Conservation (phyloP, 2,888 invertebrate genomes). For the Fissipunctia ypsillon region DNA sequence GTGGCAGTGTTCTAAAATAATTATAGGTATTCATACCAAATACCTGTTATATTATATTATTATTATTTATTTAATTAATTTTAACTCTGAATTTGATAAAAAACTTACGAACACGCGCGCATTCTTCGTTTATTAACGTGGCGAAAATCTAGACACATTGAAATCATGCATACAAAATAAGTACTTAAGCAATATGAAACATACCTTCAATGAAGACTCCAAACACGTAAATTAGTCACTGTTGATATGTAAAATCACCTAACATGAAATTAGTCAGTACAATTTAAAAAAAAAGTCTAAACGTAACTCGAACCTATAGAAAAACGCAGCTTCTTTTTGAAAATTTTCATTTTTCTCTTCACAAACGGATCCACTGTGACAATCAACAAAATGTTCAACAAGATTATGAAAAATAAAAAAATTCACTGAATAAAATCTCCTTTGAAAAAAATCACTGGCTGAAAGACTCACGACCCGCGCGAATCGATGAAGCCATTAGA, state of each 20-base stretch:
- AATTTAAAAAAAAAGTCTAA: slow-evolving; percentile 65
- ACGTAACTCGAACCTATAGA: slow-evolving; percentile 80
- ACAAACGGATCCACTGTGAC: slow-evolving; percentile 86
- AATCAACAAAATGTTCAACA: slow-evolving; percentile 51
- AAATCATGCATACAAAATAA: slow-evolving; percentile 5
- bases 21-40: neutral
- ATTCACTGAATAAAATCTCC: slow-evolving; percentile 35
- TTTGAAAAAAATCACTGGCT: slow-evolving; percentile 66
- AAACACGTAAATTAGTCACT: slow-evolving; percentile 24
- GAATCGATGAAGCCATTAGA: slow-evolving; percentile 78
- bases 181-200: neutral
- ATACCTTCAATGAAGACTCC: slow-evolving; percentile 54
- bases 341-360: slow-evolving; percentile 89
- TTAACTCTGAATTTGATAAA: too few species aligned
- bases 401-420: slow-evolving; percentile 23
- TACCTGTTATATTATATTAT: too few species aligned
- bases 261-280: slow-evolving; percentile 50
- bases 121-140: neutral
- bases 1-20: neutral
- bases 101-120: neutral
- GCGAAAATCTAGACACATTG: neutral
- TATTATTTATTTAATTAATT: too few species aligned
- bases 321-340: slow-evolving; percentile 88
- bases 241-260: slow-evolving; percentile 73
- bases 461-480: slow-evolving; percentile 67